Conservation (phyloP, 2,797 vertebrate species). For the Selene dorsalis region DNA sequence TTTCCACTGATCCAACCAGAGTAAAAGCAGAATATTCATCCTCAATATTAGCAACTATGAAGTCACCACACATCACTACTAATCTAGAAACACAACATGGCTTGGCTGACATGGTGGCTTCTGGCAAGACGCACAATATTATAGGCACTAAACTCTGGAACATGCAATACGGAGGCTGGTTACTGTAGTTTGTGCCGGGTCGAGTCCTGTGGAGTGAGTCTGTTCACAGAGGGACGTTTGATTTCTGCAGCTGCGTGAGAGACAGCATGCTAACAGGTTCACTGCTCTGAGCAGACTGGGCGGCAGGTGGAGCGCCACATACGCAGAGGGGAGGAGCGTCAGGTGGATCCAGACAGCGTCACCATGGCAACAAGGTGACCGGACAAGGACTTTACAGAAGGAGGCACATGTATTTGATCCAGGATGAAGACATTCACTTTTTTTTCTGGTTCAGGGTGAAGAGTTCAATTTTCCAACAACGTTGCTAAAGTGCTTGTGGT, state of each 20-base stretch:
- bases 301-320: slow-evolving; percentile 21
- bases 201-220: slow-evolving; percentile 59
- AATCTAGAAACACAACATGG: slow-evolving; percentile 81
- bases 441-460: background rate
- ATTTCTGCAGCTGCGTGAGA: slow-evolving; percentile 50
- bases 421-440: slow-evolving; percentile 40
- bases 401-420: slow-evolving; percentile 48
- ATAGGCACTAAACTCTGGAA: slow-evolving; percentile 82
- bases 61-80: slow-evolving; percentile 78
- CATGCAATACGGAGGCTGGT: slow-evolving; percentile 80
- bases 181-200: slow-evolving; percentile 70
- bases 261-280: slow-evolving; percentile 51
- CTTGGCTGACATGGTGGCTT: slow-evolving; percentile 77
- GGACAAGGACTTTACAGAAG: slow-evolving; percentile 3
- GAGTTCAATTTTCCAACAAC: background rate
- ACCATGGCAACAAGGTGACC: background rate
- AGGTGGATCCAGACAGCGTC: background rate
- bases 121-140: slow-evolving; percentile 80
- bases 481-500: slow-evolving; percentile 23
- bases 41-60: slow-evolving; percentile 77
- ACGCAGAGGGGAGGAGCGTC: slow-evolving; percentile 46
- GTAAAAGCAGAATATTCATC: slow-evolving; percentile 80
- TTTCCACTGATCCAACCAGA: slow-evolving; percentile 75
- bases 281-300: slow-evolving; percentile 38
- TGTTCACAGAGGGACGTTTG: slow-evolving; percentile 52